A percentile compares a stretch with the other conserved stretches of the same genome.
phyloP scores from a whole-genome alignment of 2,888 invertebrate species.

The Athalia rosae region DNA sequence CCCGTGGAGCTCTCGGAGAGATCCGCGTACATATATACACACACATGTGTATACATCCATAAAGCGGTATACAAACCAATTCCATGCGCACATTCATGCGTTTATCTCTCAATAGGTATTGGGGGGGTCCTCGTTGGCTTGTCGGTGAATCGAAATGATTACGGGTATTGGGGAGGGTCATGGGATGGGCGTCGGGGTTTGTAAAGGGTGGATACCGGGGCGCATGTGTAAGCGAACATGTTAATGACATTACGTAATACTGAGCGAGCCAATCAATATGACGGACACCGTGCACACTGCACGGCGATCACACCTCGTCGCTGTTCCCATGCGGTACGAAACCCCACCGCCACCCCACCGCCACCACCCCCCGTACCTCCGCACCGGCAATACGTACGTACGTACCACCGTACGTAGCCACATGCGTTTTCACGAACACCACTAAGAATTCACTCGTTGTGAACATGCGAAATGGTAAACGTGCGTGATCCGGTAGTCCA shows the following conservation, averaged over 20 bases:
- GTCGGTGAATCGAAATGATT: no score
- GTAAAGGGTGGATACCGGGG: constrained; percentile 51
- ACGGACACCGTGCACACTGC: constrained; percentile 59
- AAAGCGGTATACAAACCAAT: constrained; percentile 5
- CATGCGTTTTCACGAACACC: neutral
- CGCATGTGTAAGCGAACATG: constrained; percentile 70
- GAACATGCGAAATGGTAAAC: neutral
- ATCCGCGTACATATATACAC: neutral
- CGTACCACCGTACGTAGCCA: neutral
- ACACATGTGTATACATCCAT: neutral
- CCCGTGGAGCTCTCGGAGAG: constrained; percentile 47
- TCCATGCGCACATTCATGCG: constrained; percentile 51
- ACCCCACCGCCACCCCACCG: no score
- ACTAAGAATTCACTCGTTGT: neutral
- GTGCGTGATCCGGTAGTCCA: no score
- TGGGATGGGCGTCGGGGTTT: constrained; percentile 48
- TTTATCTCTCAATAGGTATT: constrained; percentile 49
- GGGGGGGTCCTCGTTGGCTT: neutral
- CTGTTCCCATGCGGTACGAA: neutral
- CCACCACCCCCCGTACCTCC: neutral
- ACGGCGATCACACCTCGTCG: constrained; percentile 45
- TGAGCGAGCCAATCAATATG: constrained; percentile 70
- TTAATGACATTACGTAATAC: constrained; percentile 72
- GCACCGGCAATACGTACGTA: neutral
- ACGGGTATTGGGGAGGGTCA: constrained; percentile 38